A percentile compares a stretch with the other conserved stretches of the same genome.
These are phyloP conservation scores for Ooceraea biroi DNA, from an alignment of 1,140 invertebrate species.

Conservation along the genomic window DNA sequence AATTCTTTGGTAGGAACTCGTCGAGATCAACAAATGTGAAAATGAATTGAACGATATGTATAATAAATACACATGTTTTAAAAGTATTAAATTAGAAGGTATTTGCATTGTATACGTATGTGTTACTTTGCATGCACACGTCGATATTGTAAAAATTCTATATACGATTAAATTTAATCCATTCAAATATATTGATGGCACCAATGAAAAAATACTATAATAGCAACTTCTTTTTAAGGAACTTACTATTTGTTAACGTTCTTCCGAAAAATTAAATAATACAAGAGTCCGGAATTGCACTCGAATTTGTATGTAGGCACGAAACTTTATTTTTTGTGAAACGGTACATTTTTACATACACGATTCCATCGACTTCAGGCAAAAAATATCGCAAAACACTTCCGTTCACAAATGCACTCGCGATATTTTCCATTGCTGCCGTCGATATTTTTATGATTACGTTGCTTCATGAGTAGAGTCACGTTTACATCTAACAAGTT, in stretches of 20 bases:
- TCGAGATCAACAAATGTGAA: constrained; percentile 1
- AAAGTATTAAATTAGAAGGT: no score
- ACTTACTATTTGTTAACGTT: constrained; percentile 5
- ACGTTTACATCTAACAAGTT: not conserved
- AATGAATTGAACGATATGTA: constrained; percentile 22
- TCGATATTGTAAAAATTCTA: not conserved
- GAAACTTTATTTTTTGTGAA: not conserved
- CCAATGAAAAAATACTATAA: not conserved
- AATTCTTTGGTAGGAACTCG: constrained; percentile 18
- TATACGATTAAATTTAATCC: constrained; percentile 6
- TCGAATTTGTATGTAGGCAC: not conserved
- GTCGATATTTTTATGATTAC: constrained; percentile 3
- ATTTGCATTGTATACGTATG: no score
- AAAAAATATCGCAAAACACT: not conserved
- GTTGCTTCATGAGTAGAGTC: not conserved
- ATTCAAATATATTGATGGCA: not conserved
- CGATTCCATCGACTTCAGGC: not conserved
- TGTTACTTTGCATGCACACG: no score
- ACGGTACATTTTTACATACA: not conserved
- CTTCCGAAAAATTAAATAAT: not conserved
- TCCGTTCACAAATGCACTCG: not conserved
- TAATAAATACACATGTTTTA: no score
- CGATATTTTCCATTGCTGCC: not conserved
- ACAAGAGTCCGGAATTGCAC: not conserved
- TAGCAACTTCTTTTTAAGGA: not conserved